Conservation (phyloP, 2,113 vertebrate genomes). For the Leucopternis melanops region DNA sequence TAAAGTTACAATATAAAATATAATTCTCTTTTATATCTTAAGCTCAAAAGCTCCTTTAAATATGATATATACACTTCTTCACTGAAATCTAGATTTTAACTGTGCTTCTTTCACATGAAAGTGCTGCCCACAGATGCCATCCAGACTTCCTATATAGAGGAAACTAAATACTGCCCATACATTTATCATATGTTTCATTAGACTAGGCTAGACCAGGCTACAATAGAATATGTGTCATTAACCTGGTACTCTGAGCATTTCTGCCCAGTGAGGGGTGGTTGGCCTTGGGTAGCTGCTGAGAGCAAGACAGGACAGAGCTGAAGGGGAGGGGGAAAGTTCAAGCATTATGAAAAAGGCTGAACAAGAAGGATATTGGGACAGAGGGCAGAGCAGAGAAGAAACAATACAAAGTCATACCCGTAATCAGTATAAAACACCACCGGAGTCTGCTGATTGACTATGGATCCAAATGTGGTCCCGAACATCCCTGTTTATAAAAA, state of each 20-base stretch:
- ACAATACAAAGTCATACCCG: not conserved
- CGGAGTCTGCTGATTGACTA: not conserved
- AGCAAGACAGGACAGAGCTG: not conserved
- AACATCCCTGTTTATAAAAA: conserved; percentile 26
- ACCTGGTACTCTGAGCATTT: not conserved
- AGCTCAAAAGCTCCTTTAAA: conserved; percentile 20
- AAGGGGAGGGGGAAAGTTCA: not conserved
- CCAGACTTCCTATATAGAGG: not conserved
- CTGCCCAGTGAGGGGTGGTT: not conserved
- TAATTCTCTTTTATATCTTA: conserved; percentile 8
- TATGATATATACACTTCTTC: not conserved
- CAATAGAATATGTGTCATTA: not conserved
- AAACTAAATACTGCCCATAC: not conserved
- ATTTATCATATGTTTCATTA: not conserved
- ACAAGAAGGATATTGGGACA: not conserved
- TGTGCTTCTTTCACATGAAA: not conserved
- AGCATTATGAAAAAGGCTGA: not conserved
- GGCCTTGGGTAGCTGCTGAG: not conserved
- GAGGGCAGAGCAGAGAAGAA: not conserved
- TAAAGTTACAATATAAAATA: conserved; percentile 7
- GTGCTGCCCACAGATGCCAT: not conserved
- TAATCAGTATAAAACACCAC: not conserved
- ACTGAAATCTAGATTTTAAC: not conserved
- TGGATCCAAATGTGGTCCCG: not conserved
- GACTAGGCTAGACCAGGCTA: not conserved